Conservation (phyloP, 2,888 invertebrate species). For the Agriopis aurantiaria region DNA sequence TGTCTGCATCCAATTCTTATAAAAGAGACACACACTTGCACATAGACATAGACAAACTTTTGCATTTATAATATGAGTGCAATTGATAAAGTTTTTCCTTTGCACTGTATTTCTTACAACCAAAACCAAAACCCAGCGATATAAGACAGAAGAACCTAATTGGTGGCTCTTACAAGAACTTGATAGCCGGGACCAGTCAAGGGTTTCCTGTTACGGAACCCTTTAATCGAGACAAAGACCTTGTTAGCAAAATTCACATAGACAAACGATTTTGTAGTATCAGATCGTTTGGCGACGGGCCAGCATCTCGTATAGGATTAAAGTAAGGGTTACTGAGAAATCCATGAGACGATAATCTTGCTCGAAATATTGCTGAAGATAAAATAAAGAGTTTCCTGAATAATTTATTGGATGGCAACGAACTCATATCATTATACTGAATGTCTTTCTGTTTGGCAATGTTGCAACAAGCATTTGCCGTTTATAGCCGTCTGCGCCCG, state of each 20-base stretch:
- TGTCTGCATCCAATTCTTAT: too few relatives aligned
- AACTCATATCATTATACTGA: too few relatives aligned
- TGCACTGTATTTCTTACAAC: not conserved
- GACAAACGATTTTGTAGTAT: conserved; percentile 36
- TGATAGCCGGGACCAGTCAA: conserved; percentile 16
- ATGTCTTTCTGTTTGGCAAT: too few relatives aligned
- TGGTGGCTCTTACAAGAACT: conserved; percentile 5
- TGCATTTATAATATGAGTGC: too few relatives aligned
- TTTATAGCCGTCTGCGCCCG: too few relatives aligned
- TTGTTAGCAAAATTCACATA: conserved; percentile 40
- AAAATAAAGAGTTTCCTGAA: not conserved
- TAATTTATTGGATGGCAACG: not conserved
- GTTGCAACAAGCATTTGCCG: too few relatives aligned
- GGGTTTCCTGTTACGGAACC: conserved; percentile 30
- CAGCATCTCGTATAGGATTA: conserved; percentile 40
- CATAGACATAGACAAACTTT: too few relatives aligned
- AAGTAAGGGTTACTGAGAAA: conserved; percentile 25
- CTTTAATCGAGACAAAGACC: conserved; percentile 41
- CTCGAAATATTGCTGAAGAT: conserved; percentile 20
- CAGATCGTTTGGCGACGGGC: conserved; percentile 41
- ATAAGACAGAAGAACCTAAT: conserved; percentile 4
- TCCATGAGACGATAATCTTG: conserved; percentile 28
- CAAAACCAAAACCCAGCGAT: not conserved
- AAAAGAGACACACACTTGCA: too few relatives aligned
- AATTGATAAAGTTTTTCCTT: too few relatives aligned